Conservation (phyloP, 2,113 vertebrate species). For the Stegastes partitus region DNA sequence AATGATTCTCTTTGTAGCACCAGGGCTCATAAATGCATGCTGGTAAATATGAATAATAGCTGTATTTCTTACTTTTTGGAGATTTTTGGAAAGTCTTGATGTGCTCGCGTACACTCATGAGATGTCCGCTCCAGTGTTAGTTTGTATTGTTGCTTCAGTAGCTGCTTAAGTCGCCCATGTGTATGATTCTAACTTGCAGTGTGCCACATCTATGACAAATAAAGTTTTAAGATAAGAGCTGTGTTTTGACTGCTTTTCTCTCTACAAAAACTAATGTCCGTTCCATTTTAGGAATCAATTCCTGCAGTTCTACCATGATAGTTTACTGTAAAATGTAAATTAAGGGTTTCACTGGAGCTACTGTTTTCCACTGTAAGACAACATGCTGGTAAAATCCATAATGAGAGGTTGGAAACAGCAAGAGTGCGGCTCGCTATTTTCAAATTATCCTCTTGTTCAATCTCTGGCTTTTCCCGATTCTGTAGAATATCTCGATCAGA, state of each 20-base stretch:
- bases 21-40: slow-evolving; percentile 1
- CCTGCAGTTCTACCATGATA: not conserved
- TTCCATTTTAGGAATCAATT: not conserved
- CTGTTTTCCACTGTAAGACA: slow-evolving; percentile 1
- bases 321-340: not conserved
- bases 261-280: not conserved
- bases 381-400: not conserved
- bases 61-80: not conserved
- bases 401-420: not conserved
- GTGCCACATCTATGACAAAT: slow-evolving; percentile 42
- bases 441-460: not conserved
- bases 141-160: slow-evolving; percentile 16
- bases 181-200: slow-evolving; percentile 25
- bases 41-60: not conserved
- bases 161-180: not conserved
- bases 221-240: slow-evolving; percentile 45
- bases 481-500: not conserved
- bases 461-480: slow-evolving; percentile 5
- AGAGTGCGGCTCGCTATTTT: not conserved
- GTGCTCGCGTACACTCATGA: not conserved
- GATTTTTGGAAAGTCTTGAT: slow-evolving; percentile 9
- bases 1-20: not conserved
- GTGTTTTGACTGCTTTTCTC: slow-evolving; percentile 45
- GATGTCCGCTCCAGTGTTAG: not conserved
- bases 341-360: not conserved